These are phyloP conservation scores for Embidobia sp. DNA, from an alignment of 2,888 invertebrate species.

Conservation along the genomic window DNA sequence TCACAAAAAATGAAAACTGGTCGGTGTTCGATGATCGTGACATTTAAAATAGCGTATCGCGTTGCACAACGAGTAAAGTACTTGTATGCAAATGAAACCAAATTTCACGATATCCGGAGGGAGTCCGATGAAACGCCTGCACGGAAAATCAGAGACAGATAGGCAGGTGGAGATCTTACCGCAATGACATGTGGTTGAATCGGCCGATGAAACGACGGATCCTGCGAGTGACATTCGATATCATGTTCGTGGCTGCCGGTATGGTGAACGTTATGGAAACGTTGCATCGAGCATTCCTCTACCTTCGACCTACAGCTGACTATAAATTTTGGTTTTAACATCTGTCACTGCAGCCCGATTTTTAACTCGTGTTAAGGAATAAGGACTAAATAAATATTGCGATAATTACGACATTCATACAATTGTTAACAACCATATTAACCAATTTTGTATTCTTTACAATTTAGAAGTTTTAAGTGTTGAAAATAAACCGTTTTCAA, in stretches of 20 bases:
- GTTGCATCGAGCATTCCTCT: constrained; percentile 65
- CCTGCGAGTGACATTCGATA: constrained; percentile 81
- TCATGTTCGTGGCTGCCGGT: constrained; percentile 76
- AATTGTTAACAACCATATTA: too few relatives aligned
- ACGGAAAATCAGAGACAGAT: constrained; percentile 77
- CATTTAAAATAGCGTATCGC: constrained; percentile 44
- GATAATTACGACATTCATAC: too few relatives aligned
- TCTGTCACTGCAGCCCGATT: neutral
- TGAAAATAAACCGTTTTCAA: too few relatives aligned
- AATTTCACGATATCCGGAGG: constrained; percentile 64
- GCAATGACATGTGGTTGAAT: constrained; percentile 81
- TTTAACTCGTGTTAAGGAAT: constrained; percentile 14
- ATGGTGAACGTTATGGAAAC: constrained; percentile 66
- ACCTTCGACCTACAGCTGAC: constrained; percentile 50
- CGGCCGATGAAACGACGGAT: constrained; percentile 81
- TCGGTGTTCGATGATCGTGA: constrained; percentile 28
- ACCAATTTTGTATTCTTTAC: too few relatives aligned
- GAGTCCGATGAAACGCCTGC: constrained; percentile 73
- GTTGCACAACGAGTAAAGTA: constrained; percentile 41
- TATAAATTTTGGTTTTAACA: constrained; percentile 26
- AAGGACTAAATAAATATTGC: too few relatives aligned
- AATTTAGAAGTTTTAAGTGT: too few relatives aligned
- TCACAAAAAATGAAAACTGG: too few relatives aligned
- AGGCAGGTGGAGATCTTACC: constrained; percentile 79
- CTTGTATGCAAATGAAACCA: constrained; percentile 58